These are phyloP conservation scores for Ptychoptera albimana DNA, from an alignment of 2,888 invertebrate genomes.

Conservation along the genomic window DNA sequence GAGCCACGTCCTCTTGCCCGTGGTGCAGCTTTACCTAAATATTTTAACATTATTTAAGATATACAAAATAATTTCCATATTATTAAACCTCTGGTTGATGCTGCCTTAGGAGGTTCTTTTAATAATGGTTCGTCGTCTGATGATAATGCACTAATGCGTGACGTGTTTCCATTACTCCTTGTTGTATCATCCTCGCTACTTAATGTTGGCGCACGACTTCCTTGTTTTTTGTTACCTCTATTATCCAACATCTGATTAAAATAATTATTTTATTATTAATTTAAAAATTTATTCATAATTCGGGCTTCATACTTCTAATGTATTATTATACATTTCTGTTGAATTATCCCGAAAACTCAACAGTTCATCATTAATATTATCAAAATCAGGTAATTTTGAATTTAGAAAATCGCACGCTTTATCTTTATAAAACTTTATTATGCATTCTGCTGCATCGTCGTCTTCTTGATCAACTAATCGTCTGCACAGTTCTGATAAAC, in stretches of 20 bases:
- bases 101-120: not conserved
- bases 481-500: constrained; percentile 59
- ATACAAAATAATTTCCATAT: too few species aligned
- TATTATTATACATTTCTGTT: not conserved
- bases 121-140: too few species aligned
- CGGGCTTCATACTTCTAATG: too few species aligned
- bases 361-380: constrained; percentile 34
- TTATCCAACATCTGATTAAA: too few species aligned
- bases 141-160: too few species aligned
- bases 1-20: not conserved
- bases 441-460: constrained; percentile 34
- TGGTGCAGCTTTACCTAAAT: not conserved
- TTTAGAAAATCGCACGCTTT: constrained; percentile 35
- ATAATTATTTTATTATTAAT: too few species aligned
- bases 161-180: too few species aligned
- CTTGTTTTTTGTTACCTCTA: too few species aligned
- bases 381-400: constrained; percentile 31
- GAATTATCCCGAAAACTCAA: constrained; percentile 27
- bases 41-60: not conserved
- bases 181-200: too few species aligned
- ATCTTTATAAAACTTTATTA: constrained; percentile 37
- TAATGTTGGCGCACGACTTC: too few species aligned
- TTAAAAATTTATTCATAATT: too few species aligned
- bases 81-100: not conserved
- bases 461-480: constrained; percentile 47